A percentile compares a stretch with the other conserved stretches of the same genome.
These are phyloP conservation scores for Brachyrhaphis roseni DNA, from an alignment of 2,797 vertebrate genomes.

Conservation along the genomic window DNA sequence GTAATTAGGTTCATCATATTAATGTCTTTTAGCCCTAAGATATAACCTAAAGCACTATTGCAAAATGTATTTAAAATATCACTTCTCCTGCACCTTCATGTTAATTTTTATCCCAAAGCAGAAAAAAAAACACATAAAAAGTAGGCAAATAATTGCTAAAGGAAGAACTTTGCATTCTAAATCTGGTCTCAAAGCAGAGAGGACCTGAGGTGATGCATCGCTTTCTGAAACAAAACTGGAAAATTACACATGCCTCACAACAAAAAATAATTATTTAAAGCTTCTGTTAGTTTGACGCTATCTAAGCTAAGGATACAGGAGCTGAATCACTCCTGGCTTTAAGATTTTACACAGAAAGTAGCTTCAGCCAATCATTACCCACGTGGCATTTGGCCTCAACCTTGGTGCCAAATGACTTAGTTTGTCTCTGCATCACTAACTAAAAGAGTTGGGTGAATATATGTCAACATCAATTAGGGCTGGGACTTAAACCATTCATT, in stretches of 20 bases:
- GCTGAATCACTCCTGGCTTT: not conserved
- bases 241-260: not conserved
- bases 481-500: too few species aligned
- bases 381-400: not conserved
- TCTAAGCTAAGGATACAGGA: not conserved
- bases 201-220: not conserved
- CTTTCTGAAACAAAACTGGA: not conserved
- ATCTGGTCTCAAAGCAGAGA: not conserved
- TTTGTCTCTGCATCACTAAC: not conserved
- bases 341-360: not conserved
- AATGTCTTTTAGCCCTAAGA: slow-evolving; percentile 26
- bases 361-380: not conserved
- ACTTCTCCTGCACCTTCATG: not conserved
- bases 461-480: too few species aligned
- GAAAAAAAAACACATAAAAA: not conserved
- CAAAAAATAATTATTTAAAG: not conserved
- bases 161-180: not conserved
- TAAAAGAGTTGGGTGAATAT: not conserved
- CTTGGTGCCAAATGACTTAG: not conserved
- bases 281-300: not conserved
- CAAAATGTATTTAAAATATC: slow-evolving; percentile 20
- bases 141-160: not conserved
- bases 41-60: slow-evolving; percentile 16
- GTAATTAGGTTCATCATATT: slow-evolving; percentile 24
- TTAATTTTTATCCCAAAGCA: not conserved